A percentile compares a stretch with the other conserved stretches of the same genome.
These are phyloP conservation scores for Leptoclinus maculatus DNA, from an alignment of 2,797 vertebrate genomes.

Conservation along the genomic window DNA sequence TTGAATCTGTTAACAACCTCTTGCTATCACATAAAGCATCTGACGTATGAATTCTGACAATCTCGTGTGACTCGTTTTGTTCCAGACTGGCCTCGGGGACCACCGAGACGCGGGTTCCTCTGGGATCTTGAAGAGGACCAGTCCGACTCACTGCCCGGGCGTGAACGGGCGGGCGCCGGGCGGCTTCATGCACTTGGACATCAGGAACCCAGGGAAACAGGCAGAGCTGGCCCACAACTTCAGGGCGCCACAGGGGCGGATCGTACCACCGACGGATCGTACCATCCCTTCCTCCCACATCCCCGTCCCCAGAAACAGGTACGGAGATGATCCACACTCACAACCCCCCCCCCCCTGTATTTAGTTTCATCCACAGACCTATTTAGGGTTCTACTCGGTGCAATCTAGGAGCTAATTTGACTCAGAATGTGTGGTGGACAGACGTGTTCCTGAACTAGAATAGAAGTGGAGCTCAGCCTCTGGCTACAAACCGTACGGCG, in stretches of 20 bases:
- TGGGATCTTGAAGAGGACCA: slow-evolving; percentile 80
- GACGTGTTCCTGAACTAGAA: slow-evolving; percentile 38
- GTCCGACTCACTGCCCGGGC: slow-evolving; percentile 78
- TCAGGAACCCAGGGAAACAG: slow-evolving; percentile 77
- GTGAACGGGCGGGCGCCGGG: slow-evolving; percentile 76
- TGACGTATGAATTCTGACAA: not conserved
- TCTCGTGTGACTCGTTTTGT: slow-evolving; percentile 10
- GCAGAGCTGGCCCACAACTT: slow-evolving; percentile 70
- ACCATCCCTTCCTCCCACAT: slow-evolving; percentile 82
- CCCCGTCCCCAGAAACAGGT: slow-evolving; percentile 87
- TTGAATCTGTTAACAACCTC: too few relatives aligned
- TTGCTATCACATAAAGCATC: too few relatives aligned
- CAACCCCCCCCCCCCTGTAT: not conserved
- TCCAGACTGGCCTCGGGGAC: slow-evolving; percentile 75
- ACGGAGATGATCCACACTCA: slow-evolving; percentile 19
- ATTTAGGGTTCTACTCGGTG: slow-evolving; percentile 16
- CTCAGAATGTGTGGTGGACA: slow-evolving; percentile 28
- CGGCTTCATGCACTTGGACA: slow-evolving; percentile 81
- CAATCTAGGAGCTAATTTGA: slow-evolving; percentile 17
- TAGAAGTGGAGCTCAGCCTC: slow-evolving; percentile 62
- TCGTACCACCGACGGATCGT: slow-evolving; percentile 64
- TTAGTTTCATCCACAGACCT: not conserved
- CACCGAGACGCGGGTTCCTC: slow-evolving; percentile 72
- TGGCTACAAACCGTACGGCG: slow-evolving; percentile 57
- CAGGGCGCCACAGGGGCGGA: slow-evolving; percentile 70